phyloP scores from a whole-genome alignment of 2,113 vertebrate species.

The Choloepus hoffmanni region DNA sequence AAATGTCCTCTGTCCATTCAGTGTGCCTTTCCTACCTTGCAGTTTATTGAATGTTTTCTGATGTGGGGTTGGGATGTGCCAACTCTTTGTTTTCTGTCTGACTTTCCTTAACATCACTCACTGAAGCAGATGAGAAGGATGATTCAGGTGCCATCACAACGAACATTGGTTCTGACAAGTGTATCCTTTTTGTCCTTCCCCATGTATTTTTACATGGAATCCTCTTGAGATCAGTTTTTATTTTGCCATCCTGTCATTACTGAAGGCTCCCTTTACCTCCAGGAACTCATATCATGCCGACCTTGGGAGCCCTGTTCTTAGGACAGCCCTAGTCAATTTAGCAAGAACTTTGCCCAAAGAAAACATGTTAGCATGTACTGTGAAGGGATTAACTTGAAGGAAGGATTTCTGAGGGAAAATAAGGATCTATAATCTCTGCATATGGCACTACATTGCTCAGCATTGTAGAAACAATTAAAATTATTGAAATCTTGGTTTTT shows the following conservation, averaged over 20 bases:
- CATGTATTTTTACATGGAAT: background rate
- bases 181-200: conserved; percentile 87
- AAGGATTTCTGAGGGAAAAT: conserved; percentile 36
- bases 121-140: conserved; percentile 85
- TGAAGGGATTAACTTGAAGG: background rate
- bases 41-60: background rate
- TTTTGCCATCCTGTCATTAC: background rate
- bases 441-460: background rate
- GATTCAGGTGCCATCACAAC: conserved; percentile 55
- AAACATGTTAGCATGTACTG: background rate
- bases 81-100: background rate
- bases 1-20: background rate
- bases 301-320: background rate
- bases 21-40: background rate
- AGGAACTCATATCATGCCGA: background rate
- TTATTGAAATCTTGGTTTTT: conserved; percentile 32
- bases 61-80: background rate
- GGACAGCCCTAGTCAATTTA: background rate
- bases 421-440: background rate
- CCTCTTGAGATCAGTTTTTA: conserved; percentile 1
- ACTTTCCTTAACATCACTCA: conserved; percentile 86
- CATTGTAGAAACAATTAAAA: background rate
- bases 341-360: background rate
- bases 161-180: conserved; percentile 83
- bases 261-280: background rate